phyloP scores from a whole-genome alignment of 1,140 invertebrate species.

The Trichonephila inaurata region DNA sequence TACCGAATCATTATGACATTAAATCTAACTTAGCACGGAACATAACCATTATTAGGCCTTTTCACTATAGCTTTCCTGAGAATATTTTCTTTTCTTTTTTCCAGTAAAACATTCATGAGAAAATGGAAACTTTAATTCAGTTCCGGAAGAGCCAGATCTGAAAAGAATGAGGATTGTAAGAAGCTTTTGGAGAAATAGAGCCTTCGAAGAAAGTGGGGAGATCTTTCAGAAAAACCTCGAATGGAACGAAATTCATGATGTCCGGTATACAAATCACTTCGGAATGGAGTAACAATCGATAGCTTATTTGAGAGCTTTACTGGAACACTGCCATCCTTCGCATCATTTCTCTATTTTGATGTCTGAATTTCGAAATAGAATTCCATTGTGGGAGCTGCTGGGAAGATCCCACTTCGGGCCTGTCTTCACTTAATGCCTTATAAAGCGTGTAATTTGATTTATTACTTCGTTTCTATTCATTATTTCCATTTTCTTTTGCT shows the following conservation, averaged over 20 bases:
- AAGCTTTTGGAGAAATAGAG: no score
- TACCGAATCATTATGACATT: no score
- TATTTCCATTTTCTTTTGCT: slow-evolving; percentile 40
- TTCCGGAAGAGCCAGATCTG: no score
- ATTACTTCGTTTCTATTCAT: slow-evolving; percentile 46
- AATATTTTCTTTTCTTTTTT: no score
- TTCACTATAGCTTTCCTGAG: no score
- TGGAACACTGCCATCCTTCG: slow-evolving; percentile 56
- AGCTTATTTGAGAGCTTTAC: slow-evolving; percentile 49
- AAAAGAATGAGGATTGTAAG: no score
- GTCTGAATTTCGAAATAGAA: slow-evolving; percentile 58
- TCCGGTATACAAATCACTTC: background rate
- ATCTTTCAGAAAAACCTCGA: no score
- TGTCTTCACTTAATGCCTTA: slow-evolving; percentile 45
- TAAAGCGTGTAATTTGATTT: slow-evolving; percentile 68
- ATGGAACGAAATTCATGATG: background rate
- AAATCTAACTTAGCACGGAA: no score
- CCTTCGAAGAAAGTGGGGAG: no score
- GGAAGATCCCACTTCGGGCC: slow-evolving; percentile 22
- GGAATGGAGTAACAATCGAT: slow-evolving; percentile 39
- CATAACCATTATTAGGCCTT: no score
- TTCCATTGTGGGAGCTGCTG: background rate
- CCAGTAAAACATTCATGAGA: no score
- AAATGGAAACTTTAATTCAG: no score
- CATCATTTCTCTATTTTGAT: slow-evolving; percentile 61